These are phyloP conservation scores for Eleutherodactylus coqui DNA, from an alignment of 2,797 vertebrate species.

Conservation along the genomic window DNA sequence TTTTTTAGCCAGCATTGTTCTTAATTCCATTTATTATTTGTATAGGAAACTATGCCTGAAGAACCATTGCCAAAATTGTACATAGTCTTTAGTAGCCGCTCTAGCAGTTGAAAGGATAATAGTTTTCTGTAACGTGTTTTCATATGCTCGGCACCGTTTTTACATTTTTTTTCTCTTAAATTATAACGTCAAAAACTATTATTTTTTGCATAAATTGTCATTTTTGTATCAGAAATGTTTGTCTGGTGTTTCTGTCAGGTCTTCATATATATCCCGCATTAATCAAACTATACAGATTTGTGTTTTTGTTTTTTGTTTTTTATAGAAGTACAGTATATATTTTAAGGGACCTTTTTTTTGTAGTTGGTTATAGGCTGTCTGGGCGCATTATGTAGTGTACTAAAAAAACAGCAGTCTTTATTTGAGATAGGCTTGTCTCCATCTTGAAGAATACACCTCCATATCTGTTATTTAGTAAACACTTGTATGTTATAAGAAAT, in stretches of 20 bases:
- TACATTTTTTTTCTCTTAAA: conserved; percentile 45
- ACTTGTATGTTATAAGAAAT: not conserved
- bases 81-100: not conserved
- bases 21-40: not conserved
- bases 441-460: not conserved
- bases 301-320: conserved; percentile 51
- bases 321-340: conserved; percentile 24
- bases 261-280: not conserved
- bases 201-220: conserved; percentile 46
- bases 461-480: not conserved
- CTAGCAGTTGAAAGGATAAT: not conserved
- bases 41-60: not conserved
- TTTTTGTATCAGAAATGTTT: conserved; percentile 52
- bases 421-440: not conserved
- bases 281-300: conserved; percentile 49
- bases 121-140: conserved; percentile 11
- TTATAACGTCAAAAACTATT: conserved; percentile 47
- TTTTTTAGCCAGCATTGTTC: not conserved
- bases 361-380: not conserved
- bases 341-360: conserved; percentile 2
- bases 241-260: conserved; percentile 31
- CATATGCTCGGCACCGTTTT: conserved; percentile 43
- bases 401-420: not conserved
- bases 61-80: conserved; percentile 4
- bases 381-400: not conserved